Base-by-base conservation (phyloP, 2,113 vertebrate genomes). In the Collichthys lucidus region DNA sequence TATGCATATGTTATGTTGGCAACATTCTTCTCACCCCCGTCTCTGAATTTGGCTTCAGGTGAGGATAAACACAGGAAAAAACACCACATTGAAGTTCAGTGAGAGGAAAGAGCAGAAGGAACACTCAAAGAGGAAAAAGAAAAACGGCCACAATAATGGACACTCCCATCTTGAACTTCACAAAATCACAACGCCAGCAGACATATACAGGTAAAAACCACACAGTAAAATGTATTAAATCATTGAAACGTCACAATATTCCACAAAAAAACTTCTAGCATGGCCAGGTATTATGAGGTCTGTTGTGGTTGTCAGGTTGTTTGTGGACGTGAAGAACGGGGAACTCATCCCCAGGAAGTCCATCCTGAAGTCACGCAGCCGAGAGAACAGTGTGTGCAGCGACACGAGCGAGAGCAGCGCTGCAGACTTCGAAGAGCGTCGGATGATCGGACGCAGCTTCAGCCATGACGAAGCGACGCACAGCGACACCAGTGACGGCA, bases 331-430 rank as follows among this genome's bases (percentile, higher is more conserved):
- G 84, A 97, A 97, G 90, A 98, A 99, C 75, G 98, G 98, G 47
- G 98, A 98, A 60, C 97, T 75, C 22, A 42, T 95, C 10, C 95
- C 95, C 67, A 96, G 97, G 68, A 99, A 99, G 94, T 99, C 98
- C 74, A 99, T 99, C 89, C 89, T 99, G 66, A 99, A 99, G 94
- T 99, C 97, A 2, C 96, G 98, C 12, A 99, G 98, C 94, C 94
- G 98, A n/a, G 98, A 99, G 93, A 97, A 99, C 93, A 99, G 98
- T 22, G 96, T 99, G 63, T 99, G 98, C 89, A 99, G 98, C 20
- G 97, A 99, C 91, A 98, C 95, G 0, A 96, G 95, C 44, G 95
- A 96, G 87, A 94, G 95, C 93, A 96, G 95, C 83, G 59, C 95
- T 0, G 95, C 97, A 0, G 97, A 99, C 64, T 91, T 95, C 0